Evolutionary conservation across 37 sponge, comb jelly and placozoan species (phyloP).

Genomic region (Oscarella lobularis): DNA sequence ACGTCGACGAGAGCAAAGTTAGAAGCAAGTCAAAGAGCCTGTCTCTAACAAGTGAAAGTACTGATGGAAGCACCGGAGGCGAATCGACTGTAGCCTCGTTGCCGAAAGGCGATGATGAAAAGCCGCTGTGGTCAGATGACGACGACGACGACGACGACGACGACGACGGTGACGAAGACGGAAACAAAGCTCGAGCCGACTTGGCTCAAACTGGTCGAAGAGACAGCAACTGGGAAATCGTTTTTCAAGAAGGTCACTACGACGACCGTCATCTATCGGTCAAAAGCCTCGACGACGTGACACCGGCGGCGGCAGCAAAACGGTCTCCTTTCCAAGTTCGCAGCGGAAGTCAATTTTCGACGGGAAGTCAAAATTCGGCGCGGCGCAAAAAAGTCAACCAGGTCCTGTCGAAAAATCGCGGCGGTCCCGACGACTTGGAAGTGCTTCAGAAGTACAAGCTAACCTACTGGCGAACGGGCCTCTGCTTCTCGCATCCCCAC

Average conservation of each 20-base stretch:
- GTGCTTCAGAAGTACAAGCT: conserved; percentile 4
- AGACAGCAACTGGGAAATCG: neutral
- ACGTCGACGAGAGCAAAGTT: neutral
- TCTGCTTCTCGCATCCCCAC: conserved; percentile 18
- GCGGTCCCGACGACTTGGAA: neutral
- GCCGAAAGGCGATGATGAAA: neutral
- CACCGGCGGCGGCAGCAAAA: no score
- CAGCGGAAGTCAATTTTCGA: neutral
- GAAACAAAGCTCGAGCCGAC: neutral
- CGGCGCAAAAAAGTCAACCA: neutral
- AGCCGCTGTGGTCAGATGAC: neutral
- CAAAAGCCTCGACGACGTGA: neutral
- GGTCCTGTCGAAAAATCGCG: neutral
- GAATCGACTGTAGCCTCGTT: neutral
- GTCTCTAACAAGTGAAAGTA: no score
- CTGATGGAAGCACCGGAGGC: neutral
- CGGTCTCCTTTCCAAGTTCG: no score
- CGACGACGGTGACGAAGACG: neutral
- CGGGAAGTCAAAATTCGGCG: neutral
- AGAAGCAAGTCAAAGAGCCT: neutral
- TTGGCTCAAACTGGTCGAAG: neutral
- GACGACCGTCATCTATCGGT: neutral
- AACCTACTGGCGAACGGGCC: conserved; percentile 48
- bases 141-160: neutral
- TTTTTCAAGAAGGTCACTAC: neutral